Evolutionary conservation across 2,888 invertebrate genomes (phyloP), one percentile per base, ranked within the genome.

Genomic region (Azorinus chamasolen): DNA sequence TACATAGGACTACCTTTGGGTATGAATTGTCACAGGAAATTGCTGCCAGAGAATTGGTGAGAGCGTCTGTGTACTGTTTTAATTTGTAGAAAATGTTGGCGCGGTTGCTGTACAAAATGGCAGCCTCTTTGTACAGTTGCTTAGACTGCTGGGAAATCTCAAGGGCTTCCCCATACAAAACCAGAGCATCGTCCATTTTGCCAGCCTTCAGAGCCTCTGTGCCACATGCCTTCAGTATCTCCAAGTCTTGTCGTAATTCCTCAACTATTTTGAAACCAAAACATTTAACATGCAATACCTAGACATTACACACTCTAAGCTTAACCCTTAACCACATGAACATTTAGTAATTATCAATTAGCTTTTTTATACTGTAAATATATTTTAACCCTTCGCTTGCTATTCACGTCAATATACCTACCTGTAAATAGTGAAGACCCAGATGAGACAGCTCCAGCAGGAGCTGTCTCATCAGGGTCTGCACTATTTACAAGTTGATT

Each of bases 71-170:
- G 32, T 73, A 63, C 6, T 75, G 62, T 1, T 64, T 57, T 43
- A 76, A 48, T 20, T 64, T 65, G 48, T 22, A 65, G 46, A 73
- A 71, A 1, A 83, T 84, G 16, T 73, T 72, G 8, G 87, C 85
- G n/a, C 82, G 66, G 63, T 84, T 84, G 59, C 83, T 84, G 43
- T 84, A 78, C 45, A 87, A 68, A 12, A 78, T 64, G 22, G 83
- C 83, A 2, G 79, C 75, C 43, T 87, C 84, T 37, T 80, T 78
- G 39, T 71, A 71, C 8, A 83, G 62, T 12, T 69, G 61, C 27
- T 64, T 45, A 10, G 74, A 75, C 18, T 64, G 62, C 37, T 70
- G 64, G 16, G 79, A 68, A 18, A 82, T 58, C 6, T 55, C 25
- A 20, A 86, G 43, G 12, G 83, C 87, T 16, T 80, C 58, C 12